Conservation (phyloP, 1,140 invertebrate species). For the Reticulitermes speratus region DNA sequence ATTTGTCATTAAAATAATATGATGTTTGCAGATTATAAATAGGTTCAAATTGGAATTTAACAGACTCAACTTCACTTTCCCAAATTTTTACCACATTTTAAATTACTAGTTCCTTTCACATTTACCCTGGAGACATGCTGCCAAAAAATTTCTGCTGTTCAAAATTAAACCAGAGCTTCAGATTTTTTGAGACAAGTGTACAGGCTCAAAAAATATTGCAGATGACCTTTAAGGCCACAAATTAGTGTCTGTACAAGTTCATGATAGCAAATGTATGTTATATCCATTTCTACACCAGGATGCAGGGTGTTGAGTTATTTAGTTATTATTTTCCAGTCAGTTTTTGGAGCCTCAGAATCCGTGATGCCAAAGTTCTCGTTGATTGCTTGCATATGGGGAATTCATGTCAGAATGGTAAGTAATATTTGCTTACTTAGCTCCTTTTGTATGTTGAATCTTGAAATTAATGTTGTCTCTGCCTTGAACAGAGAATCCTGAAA, state of each 20-base stretch:
- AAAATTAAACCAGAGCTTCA: background rate
- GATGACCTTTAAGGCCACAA: background rate
- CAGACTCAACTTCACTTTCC: background rate
- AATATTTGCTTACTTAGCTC: background rate
- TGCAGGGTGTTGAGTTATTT: slow-evolving; percentile 1
- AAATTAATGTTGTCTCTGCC: background rate
- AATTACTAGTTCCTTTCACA: background rate
- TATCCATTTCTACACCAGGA: background rate
- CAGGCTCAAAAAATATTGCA: background rate
- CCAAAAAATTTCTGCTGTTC: background rate
- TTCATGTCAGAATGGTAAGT: background rate
- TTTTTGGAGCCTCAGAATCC: background rate
- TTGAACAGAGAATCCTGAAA: no score
- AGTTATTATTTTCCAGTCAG: background rate
- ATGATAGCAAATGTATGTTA: no score
- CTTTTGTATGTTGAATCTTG: background rate
- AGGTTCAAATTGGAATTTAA: background rate
- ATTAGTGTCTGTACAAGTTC: background rate
- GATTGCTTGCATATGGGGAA: background rate
- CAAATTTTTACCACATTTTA: background rate
- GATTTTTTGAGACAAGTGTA: background rate
- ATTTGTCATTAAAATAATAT: background rate
- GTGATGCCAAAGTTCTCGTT: background rate
- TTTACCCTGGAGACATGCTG: background rate
- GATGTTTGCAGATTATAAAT: slow-evolving; percentile 21